A percentile compares a stretch with the other conserved stretches of the same genome.
These are phyloP conservation scores for Tethea ocularis DNA, from an alignment of 2,888 invertebrate species.

Conservation along the genomic window DNA sequence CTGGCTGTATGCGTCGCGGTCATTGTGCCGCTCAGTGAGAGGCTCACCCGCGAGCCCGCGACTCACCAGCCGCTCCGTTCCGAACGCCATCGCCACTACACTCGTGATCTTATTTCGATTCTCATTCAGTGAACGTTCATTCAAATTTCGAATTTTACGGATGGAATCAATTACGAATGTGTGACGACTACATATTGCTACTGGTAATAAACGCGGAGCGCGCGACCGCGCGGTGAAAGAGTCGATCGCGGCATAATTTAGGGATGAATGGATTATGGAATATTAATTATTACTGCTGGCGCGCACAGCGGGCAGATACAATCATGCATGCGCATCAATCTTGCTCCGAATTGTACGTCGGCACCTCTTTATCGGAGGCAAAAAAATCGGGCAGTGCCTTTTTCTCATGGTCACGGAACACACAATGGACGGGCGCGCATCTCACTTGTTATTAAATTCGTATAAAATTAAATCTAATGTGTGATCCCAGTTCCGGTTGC, in stretches of 20 bases:
- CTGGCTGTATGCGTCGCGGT: slow-evolving; percentile 73
- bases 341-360: slow-evolving; percentile 73
- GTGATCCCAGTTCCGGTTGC: slow-evolving; percentile 80
- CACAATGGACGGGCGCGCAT: slow-evolving; percentile 71
- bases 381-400: slow-evolving; percentile 67
- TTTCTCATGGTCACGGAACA: slow-evolving; percentile 73
- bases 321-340: slow-evolving; percentile 76
- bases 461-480: slow-evolving; percentile 83
- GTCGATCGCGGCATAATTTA: slow-evolving; percentile 53
- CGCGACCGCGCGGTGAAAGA: slow-evolving; percentile 50
- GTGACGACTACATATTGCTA: slow-evolving; percentile 74
- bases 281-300: slow-evolving; percentile 71
- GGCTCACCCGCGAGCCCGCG: slow-evolving; percentile 37
- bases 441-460: slow-evolving; percentile 83
- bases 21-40: slow-evolving; percentile 73
- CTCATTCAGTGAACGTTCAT: slow-evolving; percentile 72
- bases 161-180: slow-evolving; percentile 73
- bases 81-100: slow-evolving; percentile 31
- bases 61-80: slow-evolving; percentile 46
- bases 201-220: slow-evolving; percentile 47
- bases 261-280: slow-evolving; percentile 75
- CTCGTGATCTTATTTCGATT: slow-evolving; percentile 76
- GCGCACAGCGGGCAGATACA: slow-evolving; percentile 73
- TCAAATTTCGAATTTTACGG: slow-evolving; percentile 79
- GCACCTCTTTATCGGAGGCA: slow-evolving; percentile 78